A percentile compares a stretch with the other conserved stretches of the same genome.
Evolutionary conservation across 2,797 vertebrate genomes (phyloP).

Genomic region (Pangasius larnaudii): DNA sequence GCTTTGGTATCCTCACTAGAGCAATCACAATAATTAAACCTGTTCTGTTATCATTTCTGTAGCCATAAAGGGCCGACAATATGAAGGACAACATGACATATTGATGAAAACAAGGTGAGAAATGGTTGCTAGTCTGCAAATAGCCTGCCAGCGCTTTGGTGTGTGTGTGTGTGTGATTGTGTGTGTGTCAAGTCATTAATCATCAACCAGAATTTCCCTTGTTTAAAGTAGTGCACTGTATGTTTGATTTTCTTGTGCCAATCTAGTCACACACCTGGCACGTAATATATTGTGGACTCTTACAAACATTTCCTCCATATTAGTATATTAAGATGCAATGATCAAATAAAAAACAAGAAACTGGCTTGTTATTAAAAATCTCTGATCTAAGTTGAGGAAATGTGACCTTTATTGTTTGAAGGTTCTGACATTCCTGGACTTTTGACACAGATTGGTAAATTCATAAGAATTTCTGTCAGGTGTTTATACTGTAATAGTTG

Average conservation of each 20-base stretch:
- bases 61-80: neutral
- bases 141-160: neutral
- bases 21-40: slow-evolving; percentile 22
- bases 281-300: neutral
- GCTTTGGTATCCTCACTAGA: neutral
- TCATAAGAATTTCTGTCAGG: neutral
- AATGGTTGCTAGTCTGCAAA: slow-evolving; percentile 23
- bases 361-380: neutral
- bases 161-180: slow-evolving; percentile 7
- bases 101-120: slow-evolving; percentile 17
- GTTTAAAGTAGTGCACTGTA: slow-evolving; percentile 24
- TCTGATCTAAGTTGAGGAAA: neutral
- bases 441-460: neutral
- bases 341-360: neutral
- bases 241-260: slow-evolving; percentile 22
- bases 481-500: slow-evolving; percentile 8
- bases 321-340: neutral
- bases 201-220: slow-evolving; percentile 38
- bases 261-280: slow-evolving; percentile 8
- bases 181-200: slow-evolving; percentile 35
- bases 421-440: neutral
- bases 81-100: slow-evolving; percentile 13
- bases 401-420: neutral
- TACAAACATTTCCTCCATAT: neutral
- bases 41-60: slow-evolving; percentile 15